Percentiles rank a stretch among this genome's conserved stretches.
These are phyloP conservation scores for Myanophis thanlyinensis DNA, from an alignment of 2,113 vertebrate species.

Conservation along the genomic window DNA sequence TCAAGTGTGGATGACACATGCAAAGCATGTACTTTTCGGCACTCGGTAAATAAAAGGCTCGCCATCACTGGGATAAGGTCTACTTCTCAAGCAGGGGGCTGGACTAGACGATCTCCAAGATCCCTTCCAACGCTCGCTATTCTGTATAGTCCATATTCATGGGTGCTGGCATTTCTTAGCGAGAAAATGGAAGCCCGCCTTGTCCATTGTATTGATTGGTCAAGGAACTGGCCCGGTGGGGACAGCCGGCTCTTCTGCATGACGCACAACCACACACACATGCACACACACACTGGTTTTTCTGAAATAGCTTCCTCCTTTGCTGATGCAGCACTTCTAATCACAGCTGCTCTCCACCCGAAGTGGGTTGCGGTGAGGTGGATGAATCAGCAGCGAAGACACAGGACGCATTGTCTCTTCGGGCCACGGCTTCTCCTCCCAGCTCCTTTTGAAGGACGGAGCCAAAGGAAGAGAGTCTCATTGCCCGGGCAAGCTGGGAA, in stretches of 20 bases:
- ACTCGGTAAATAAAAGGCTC: no score
- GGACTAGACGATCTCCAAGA: no score
- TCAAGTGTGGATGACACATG: no score
- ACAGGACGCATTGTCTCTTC: background rate
- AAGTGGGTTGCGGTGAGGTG: constrained; percentile 4
- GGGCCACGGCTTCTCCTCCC: background rate
- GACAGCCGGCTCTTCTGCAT: background rate
- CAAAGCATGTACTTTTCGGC: no score
- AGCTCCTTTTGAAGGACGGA: background rate
- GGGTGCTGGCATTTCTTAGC: background rate
- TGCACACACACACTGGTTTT: background rate
- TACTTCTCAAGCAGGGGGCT: no score
- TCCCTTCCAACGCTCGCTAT: no score
- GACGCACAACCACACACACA: background rate
- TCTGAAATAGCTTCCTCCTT: background rate
- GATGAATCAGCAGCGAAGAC: constrained; percentile 12
- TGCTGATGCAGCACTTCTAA: constrained; percentile 14
- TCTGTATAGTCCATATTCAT: no score
- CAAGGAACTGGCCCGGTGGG: background rate
- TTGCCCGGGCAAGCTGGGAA: background rate
- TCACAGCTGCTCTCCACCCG: background rate
- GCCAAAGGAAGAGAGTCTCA: background rate
- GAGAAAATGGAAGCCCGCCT: background rate
- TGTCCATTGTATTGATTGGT: background rate
- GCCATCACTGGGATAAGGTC: no score